Evolutionary conservation across 2,888 invertebrate genomes (phyloP), one percentile per base, ranked within the genome.

Genomic region (Cerastoderma edule): DNA sequence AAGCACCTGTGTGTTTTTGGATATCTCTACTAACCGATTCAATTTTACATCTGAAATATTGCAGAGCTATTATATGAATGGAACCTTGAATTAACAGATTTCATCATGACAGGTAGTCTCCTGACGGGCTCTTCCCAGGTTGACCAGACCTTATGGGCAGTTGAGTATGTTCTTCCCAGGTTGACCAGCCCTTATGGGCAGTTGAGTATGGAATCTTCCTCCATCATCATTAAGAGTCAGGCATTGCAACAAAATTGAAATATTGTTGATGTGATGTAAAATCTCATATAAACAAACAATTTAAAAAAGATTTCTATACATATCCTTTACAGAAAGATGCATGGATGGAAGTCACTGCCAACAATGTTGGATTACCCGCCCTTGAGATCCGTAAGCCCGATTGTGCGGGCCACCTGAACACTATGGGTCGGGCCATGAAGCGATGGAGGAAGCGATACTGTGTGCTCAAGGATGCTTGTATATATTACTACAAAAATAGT

Each of bases 381-480:
- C 95, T 95, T 66, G 95, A 95, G 46, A 96, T 98, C 78, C 94
- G 95, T 22, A 94, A 96, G 75, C 96, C 98, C 0, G 98, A 98
- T 91, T 98, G 98, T 93, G 96, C 96, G 91, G 98, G 98, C n/a
- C 96, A 96, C 93, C 94, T 98, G 74, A 95, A 96, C 93, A 98
- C 98, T 93, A 94, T 98, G 82, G 93, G 93, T 44, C 89, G 92
- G 64, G 84, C 97, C 94, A 96, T 96, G 90, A 94, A 94, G 86
- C 96, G 96, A 27, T 98, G 98, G 98, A 96, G 96, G 78, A 95
- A 96, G 89, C 95, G 97, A 67, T 98, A 97, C 94, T 98, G 98
- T 94, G 96, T 99, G 44, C 94, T 98, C 57, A 98, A 98, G 93
- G 98, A 98, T 92, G 98, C 98, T 54, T 97, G 97, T 87, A 94